A percentile compares a stretch with the other conserved stretches of the same genome.
phyloP scores from a whole-genome alignment of 2,797 vertebrate species.

The Falco rusticolus region DNA sequence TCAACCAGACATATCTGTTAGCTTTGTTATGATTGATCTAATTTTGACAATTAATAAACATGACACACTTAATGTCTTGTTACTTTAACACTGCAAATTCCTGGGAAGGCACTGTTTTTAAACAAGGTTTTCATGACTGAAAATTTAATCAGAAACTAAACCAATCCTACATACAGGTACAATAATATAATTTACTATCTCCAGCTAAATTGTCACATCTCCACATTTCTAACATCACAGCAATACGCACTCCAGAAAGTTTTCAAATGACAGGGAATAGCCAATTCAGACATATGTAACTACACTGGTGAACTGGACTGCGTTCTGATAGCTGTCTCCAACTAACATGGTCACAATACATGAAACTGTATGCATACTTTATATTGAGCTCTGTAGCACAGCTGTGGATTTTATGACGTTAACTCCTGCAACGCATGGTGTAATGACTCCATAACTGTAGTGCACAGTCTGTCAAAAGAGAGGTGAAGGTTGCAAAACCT shows the following conservation, averaged over 20 bases:
- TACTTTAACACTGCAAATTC: background rate
- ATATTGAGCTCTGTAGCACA: background rate
- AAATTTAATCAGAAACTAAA: background rate
- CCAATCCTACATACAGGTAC: background rate
- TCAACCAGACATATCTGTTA: conserved; percentile 47
- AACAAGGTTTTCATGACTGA: background rate
- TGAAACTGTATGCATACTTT: background rate
- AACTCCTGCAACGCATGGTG: background rate
- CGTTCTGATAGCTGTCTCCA: background rate
- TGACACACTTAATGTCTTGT: conserved; percentile 13
- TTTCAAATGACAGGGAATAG: background rate
- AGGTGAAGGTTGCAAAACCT: background rate
- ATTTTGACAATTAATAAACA: conserved; percentile 62
- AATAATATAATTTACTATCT: background rate
- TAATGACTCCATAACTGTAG: background rate
- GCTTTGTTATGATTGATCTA: conserved; percentile 48
- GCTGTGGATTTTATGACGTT: background rate
- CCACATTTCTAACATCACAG: background rate
- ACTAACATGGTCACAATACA: background rate
- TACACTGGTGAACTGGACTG: background rate
- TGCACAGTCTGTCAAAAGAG: background rate
- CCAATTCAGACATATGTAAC: background rate
- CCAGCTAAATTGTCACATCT: background rate
- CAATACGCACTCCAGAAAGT: background rate
- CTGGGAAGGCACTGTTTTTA: background rate